Conservation (phyloP, 2,888 invertebrate species). For the Luffia ferchaultella region DNA sequence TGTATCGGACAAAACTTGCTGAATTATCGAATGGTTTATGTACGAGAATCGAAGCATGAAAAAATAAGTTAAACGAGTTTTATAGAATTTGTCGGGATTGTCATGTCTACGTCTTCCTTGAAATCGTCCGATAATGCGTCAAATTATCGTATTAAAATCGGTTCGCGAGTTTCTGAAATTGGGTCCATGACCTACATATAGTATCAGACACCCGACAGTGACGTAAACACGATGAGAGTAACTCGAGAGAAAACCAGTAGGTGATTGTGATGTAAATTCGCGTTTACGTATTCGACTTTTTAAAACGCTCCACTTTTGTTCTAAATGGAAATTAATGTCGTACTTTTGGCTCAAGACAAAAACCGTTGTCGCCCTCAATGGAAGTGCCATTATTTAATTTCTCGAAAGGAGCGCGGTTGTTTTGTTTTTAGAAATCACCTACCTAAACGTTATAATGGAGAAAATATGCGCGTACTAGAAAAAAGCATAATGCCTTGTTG, state of each 20-base stretch:
- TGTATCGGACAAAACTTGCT: too few relatives aligned
- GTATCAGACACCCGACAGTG: too few relatives aligned
- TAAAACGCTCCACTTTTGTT: slow-evolving; percentile 42
- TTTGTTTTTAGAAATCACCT: background rate
- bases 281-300: slow-evolving; percentile 45
- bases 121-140: too few relatives aligned
- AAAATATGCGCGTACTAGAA: background rate
- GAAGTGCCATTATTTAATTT: slow-evolving; percentile 34
- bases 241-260: slow-evolving; percentile 28
- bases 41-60: too few relatives aligned
- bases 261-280: slow-evolving; percentile 49
- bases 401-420: slow-evolving; percentile 14
- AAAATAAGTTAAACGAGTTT: too few relatives aligned
- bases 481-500: background rate
- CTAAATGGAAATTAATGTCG: slow-evolving; percentile 50
- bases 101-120: too few relatives aligned
- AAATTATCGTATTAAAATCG: too few relatives aligned
- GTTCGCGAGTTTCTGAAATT: too few relatives aligned
- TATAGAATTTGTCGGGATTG: too few relatives aligned
- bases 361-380: slow-evolving; percentile 34
- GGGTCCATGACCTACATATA: too few relatives aligned
- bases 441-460: background rate
- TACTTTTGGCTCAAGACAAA: slow-evolving; percentile 36
- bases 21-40: too few relatives aligned
- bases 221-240: background rate